Percentiles rank a stretch among this genome's conserved stretches.
Evolutionary conservation across 2,888 invertebrate species (phyloP).

Genomic region (Himalopsyche japonica): DNA sequence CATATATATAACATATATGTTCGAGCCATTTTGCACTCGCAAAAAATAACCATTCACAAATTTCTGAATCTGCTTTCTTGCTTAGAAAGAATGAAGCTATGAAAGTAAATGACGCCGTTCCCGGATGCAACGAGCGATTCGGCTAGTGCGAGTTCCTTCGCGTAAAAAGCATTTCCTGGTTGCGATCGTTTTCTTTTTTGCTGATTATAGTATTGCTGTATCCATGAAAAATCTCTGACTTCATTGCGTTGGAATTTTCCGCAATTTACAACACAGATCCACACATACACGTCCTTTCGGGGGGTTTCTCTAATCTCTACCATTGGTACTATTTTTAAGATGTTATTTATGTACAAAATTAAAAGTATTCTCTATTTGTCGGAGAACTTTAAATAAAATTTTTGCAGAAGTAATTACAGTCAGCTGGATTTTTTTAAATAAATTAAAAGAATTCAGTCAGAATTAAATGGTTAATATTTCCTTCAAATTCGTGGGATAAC

Average conservation of each 20-base stretch:
- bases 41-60: not conserved
- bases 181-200: not conserved
- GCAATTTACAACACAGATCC: not conserved
- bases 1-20: not conserved
- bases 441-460: too few relatives aligned
- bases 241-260: not conserved
- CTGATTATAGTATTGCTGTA: conserved; percentile 31
- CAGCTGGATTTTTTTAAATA: too few relatives aligned
- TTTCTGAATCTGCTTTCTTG: not conserved
- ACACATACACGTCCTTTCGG: not conserved
- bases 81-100: conserved; percentile 12
- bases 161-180: conserved; percentile 17
- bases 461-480: too few relatives aligned
- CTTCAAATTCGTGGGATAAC: too few relatives aligned
- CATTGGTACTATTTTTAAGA: not conserved
- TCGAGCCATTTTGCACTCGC: not conserved
- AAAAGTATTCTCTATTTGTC: not conserved
- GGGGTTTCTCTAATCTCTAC: not conserved
- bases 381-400: too few relatives aligned
- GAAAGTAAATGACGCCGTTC: conserved; percentile 21
- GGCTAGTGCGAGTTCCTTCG: conserved; percentile 3
- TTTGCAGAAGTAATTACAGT: too few relatives aligned
- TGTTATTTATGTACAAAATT: not conserved
- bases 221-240: conserved; percentile 7
- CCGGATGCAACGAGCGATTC: conserved; percentile 16